Evolutionary conservation across 2,888 invertebrate species (phyloP), one percentile per base, ranked within the genome.

Genomic region (Aelia acuminata): DNA sequence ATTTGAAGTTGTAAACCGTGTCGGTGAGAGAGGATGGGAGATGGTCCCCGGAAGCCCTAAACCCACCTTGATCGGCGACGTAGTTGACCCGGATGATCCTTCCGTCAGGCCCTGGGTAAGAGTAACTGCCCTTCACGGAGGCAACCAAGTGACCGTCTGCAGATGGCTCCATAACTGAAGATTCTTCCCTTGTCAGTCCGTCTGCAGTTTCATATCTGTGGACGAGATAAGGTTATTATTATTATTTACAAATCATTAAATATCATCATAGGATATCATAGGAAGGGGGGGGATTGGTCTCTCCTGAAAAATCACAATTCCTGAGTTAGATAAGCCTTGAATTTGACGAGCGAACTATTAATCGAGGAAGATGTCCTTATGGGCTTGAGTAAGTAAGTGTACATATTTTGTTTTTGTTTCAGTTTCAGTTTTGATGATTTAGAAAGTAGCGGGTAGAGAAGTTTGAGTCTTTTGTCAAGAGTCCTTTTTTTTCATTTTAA

Each of bases 101-200:
- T 57, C 96, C 96, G 91, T 96, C 96, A 26, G 96, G 95, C 70
- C 95, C 95, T 57, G 95, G 95, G 93, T 96, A 96, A 35, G 94
- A 93, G 92, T 94, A 95, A 20, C 94, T 94, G 80, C 95, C 95
- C 35, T 88, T 87, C 18, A 90, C 90, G 49, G 88, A 89, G 35
- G 88, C 87, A 95, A 96, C 91, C 95, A 94, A 11, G 90, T 94
- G 94, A 1, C 93, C 94, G 90, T 93, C 94, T 8, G 94, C 93
- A 87, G 93, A 92, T 90, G 93, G 92, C 90, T 94, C 94, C 89
- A 94, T 92, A 91, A 93, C 94, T 50, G 94, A 94, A 91, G 93
- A 92, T 91, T 94, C 94, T 91, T 94, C 93, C 11, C 94, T 94
- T 10, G 92, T 91, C 90, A 94, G 94, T 84, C 94, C 94, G 91